A percentile compares a stretch with the other conserved stretches of the same genome.
phyloP scores from a whole-genome alignment of 1,140 invertebrate genomes.

The Chrysomallon squamiferum region DNA sequence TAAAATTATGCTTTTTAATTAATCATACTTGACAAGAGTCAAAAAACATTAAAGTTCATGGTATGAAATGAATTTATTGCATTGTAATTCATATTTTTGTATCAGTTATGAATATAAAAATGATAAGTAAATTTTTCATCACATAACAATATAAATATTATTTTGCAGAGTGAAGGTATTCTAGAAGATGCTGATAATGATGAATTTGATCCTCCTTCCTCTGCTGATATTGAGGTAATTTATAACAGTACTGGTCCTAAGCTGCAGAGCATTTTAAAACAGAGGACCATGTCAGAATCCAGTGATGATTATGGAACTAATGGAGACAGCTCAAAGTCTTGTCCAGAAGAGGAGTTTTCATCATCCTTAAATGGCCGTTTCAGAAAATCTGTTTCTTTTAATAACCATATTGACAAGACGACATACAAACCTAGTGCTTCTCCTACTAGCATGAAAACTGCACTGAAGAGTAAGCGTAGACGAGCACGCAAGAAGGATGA shows the following conservation, averaged over 20 bases:
- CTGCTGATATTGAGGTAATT: slow-evolving; percentile 53
- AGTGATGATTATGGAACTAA: slow-evolving; percentile 48
- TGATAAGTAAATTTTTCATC: too few relatives aligned
- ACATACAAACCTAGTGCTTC: slow-evolving; percentile 50
- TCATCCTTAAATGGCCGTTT: slow-evolving; percentile 14
- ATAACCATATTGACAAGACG: slow-evolving; percentile 52
- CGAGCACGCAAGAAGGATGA: slow-evolving; percentile 51
- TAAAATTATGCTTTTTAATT: too few relatives aligned
- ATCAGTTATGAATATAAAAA: too few relatives aligned
- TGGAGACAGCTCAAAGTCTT: slow-evolving; percentile 27
- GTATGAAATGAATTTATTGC: too few relatives aligned
- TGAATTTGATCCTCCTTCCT: slow-evolving; percentile 31
- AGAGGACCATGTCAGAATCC: slow-evolving; percentile 60
- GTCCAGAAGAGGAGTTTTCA: slow-evolving; percentile 26
- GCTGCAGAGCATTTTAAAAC: slow-evolving; percentile 60
- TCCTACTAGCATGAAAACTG: slow-evolving; percentile 52
- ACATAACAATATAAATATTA: too few relatives aligned
- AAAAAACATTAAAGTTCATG: too few relatives aligned
- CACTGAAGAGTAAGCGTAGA: slow-evolving; percentile 55
- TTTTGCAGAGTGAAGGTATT: too few relatives aligned
- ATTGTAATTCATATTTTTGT: too few relatives aligned
- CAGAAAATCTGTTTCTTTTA: slow-evolving; percentile 57
- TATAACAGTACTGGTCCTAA: slow-evolving; percentile 42
- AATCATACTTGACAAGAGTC: too few relatives aligned
- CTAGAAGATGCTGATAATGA: slow-evolving; percentile 29